phyloP scores from a whole-genome alignment of 1,140 invertebrate genomes.

The Drosophila lini region DNA sequence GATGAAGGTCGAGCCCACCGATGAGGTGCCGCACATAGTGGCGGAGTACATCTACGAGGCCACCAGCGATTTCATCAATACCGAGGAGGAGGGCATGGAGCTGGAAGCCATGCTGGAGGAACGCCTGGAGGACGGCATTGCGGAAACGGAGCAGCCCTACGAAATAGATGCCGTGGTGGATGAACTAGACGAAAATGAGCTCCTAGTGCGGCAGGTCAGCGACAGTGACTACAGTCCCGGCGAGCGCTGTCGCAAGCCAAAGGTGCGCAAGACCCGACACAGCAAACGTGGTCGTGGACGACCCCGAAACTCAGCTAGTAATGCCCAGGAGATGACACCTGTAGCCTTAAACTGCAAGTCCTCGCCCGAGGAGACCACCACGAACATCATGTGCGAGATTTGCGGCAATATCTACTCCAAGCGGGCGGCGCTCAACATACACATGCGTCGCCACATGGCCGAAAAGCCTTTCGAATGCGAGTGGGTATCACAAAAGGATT shows the following conservation, averaged over 20 bases:
- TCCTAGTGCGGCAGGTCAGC: conserved; percentile 46
- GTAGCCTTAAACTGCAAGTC: conserved; percentile 25
- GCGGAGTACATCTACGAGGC: conserved; percentile 72
- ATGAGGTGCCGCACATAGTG: conserved; percentile 51
- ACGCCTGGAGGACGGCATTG: conserved; percentile 57
- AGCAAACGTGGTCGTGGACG: conserved; percentile 60
- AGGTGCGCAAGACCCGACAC: conserved; percentile 44
- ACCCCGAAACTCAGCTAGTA: conserved; percentile 35
- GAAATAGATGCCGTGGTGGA: conserved; percentile 42
- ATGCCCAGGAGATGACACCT: not conserved
- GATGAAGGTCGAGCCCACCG: conserved; percentile 68
- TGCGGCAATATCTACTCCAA: conserved; percentile 81
- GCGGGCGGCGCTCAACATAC: conserved; percentile 74
- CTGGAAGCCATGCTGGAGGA: conserved; percentile 67
- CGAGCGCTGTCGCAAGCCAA: conserved; percentile 50
- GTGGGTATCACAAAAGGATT: conserved; percentile 39
- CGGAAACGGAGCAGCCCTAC: conserved; percentile 37
- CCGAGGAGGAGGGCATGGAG: conserved; percentile 69
- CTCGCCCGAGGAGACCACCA: conserved; percentile 58
- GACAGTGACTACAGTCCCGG: conserved; percentile 69
- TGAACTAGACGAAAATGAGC: conserved; percentile 55
- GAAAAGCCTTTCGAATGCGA: conserved; percentile 83
- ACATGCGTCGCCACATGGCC: conserved; percentile 77
- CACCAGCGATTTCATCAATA: conserved; percentile 69
- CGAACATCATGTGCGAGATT: conserved; percentile 79